Base-by-base conservation (phyloP, 2,113 vertebrate genomes). In the Lepus europaeus region DNA sequence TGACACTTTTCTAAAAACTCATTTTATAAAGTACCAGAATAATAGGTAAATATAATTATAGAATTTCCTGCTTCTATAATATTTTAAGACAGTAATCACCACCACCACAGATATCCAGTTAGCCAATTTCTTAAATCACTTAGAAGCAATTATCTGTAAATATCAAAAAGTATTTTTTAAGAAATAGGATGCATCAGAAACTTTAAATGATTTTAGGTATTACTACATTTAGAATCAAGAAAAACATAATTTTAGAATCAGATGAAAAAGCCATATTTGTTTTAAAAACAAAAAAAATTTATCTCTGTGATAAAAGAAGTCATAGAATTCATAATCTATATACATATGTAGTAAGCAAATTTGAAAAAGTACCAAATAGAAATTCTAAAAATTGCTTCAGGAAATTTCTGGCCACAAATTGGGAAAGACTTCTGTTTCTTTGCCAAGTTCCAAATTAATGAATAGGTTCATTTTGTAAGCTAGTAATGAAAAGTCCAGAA, bases 401-500 rank as follows among this genome's bases (percentile, higher is more conserved):
- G 12, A 17, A 86, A 87, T 73, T 87, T 87, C 63, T 78, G 33
- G 20, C 12, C 61, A 88, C 94, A 79, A 22, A 68, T 49, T 61
- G 72, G 45, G n/a, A 73, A 73, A 89, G 13, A 72, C 25, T 68
- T 9, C 20, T 22, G 39, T 80, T 88, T 89, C 78, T 90, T 95
- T 83, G 69, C 36, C 76, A 92, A 82, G 27, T 84, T 77, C 36
- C 76, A 94, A 90, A 87, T 66, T 33, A 87, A 87, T 74, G 33
- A 91, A 63, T 61, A 91, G 63, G 11, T 87, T 87, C 31, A 66
- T 64, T 81, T 90, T 79, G 33, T 79, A 63, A 90, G 59, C 22
- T 13, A 56, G 20, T 79, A 73, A 77, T 69, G 13, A 93, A 95
- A 95, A 87, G 5, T 74, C 84, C 12, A 95, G 39, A 96, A 81